Evolutionary conservation across 2,113 vertebrate species (phyloP).

Genomic region (Todiramphus chloris): DNA sequence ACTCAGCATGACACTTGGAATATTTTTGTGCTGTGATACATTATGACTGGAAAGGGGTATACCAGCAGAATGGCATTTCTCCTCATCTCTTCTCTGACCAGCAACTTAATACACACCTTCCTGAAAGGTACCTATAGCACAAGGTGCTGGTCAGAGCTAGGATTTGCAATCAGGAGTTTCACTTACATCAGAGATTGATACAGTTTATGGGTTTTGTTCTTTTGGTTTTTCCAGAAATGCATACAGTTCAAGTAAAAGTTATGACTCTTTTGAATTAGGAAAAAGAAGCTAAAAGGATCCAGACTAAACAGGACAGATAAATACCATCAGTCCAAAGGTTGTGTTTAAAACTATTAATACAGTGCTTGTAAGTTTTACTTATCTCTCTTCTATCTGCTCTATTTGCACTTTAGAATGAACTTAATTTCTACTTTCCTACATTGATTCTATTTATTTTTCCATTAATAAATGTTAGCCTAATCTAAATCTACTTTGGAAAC

Average conservation of each 20-base stretch:
- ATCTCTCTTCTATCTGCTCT: neutral
- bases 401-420: neutral
- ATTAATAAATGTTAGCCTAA: neutral
- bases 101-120: neutral
- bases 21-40: neutral
- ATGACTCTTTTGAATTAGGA: neutral
- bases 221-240: neutral
- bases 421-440: neutral
- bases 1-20: neutral
- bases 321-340: neutral
- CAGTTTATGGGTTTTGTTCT: neutral
- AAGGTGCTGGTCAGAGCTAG: neutral
- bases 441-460: neutral
- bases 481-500: neutral
- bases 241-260: neutral
- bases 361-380: neutral
- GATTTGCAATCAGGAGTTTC: neutral
- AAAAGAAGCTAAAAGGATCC: neutral
- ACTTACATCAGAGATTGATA: neutral
- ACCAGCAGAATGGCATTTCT: neutral
- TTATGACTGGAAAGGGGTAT: neutral
- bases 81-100: neutral
- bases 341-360: neutral
- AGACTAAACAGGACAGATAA: neutral
- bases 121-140: neutral